Base-by-base conservation (phyloP, 2,888 invertebrate species). In the Penaeus monodon region DNA sequence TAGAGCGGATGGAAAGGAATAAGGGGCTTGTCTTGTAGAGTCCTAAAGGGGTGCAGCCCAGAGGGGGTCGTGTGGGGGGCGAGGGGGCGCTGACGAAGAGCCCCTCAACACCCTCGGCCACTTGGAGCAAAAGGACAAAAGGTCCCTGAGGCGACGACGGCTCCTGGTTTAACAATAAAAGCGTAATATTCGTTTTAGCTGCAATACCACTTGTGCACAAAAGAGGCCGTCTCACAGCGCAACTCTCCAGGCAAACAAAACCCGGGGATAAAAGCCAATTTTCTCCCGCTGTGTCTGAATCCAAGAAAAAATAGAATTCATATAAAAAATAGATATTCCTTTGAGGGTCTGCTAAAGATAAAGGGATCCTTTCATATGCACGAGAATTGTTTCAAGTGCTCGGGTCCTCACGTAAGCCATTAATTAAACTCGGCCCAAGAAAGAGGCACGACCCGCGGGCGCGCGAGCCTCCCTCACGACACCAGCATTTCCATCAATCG, bases 151-250 rank as follows among this genome's bases (percentile, higher is more conserved):
- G 76, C 44, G 76, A 24, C 76, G 22, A 14, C 27, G 44, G 27
- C 44, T 49, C 76, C 76, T 49, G 44, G 22, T 27, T 38, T 44
- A 76, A 76, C 76, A 76, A 76, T 76, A 76, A 76, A 38, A 76
- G 76, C 38, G 76, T 76, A 76, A 76, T 76, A 76, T 76, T 76
- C 76, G 76, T 76, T 49, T 44, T 76, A 76, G 49, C 76, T 76
- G 76, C 76, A 44, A 76, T 76, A 76, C 76, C 76, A 76, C 76
- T 76, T 44, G 76, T 22, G 44, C 38, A 76, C 76, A 38, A 76
- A 76, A 76, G 76, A 38, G 44, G 44, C 74, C 33, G 74, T 74
- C 74, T 74, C 74, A n/a, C 27, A 22, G 74, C 27, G 33, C 29
- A 22, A 22, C 74, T 74, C 74, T 74, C 76, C 76, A 76, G 22